phyloP scores from a whole-genome alignment of 2,888 invertebrate genomes.

The Pandemis cinnamomeana region DNA sequence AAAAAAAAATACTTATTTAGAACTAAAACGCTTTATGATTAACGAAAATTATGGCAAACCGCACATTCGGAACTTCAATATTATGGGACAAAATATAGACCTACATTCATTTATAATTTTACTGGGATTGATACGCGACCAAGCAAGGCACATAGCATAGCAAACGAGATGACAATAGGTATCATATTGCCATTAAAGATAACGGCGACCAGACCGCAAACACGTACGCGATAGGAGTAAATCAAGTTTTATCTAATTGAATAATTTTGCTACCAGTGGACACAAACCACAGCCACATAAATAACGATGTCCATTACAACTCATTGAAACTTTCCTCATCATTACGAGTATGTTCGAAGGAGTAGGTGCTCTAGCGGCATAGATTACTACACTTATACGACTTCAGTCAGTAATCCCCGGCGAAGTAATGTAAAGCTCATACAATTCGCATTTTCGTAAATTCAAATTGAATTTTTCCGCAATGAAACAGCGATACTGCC shows the following conservation, averaged over 20 bases:
- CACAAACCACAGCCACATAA: background rate
- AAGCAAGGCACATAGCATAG: background rate
- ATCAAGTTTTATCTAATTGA: slow-evolving; percentile 35
- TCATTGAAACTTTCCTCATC: slow-evolving; percentile 20
- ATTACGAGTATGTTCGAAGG: slow-evolving; percentile 7
- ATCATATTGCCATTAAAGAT: slow-evolving; percentile 8
- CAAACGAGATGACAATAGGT: slow-evolving; percentile 11
- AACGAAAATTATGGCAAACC: too few relatives aligned
- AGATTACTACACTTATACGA: slow-evolving; percentile 25
- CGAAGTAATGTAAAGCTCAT: background rate
- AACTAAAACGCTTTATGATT: too few relatives aligned
- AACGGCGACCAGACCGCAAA: slow-evolving; percentile 8
- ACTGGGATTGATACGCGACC: background rate
- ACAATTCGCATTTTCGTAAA: slow-evolving; percentile 18
- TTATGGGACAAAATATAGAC: too few relatives aligned
- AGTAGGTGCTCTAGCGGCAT: slow-evolving; percentile 8
- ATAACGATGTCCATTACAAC: background rate
- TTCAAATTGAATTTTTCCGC: slow-evolving; percentile 19
- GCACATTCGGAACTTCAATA: too few relatives aligned
- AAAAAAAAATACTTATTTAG: too few relatives aligned
- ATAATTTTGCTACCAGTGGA: slow-evolving; percentile 10
- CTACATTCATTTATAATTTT: background rate
- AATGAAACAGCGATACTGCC: slow-evolving; percentile 5
- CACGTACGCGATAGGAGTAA: slow-evolving; percentile 28
- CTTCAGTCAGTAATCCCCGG: slow-evolving; percentile 22